Evolutionary conservation across 2,113 vertebrate species (phyloP).

Genomic region (Odontophorus gujanensis): DNA sequence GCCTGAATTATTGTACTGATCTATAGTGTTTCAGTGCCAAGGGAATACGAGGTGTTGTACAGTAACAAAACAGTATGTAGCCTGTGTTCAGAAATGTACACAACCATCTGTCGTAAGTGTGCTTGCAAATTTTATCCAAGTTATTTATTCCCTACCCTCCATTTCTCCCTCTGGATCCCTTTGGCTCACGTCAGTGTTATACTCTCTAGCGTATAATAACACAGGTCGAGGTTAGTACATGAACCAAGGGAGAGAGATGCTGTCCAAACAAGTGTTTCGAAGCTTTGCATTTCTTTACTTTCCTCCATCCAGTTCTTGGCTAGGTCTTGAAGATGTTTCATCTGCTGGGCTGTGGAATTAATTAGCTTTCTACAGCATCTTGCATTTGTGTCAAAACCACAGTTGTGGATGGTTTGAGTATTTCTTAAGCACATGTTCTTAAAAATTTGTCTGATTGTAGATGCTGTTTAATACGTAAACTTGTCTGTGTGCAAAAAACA

Average conservation of each 20-base stretch:
- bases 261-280: neutral
- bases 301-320: neutral
- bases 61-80: neutral
- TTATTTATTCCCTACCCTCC: neutral
- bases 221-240: neutral
- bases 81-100: neutral
- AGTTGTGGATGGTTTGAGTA: neutral
- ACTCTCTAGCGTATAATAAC: accelerated
- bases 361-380: neutral
- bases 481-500: neutral
- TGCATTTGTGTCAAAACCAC: neutral
- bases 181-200: neutral
- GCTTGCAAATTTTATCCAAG: neutral
- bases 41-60: neutral
- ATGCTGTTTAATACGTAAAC: neutral
- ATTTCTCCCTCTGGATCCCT: neutral
- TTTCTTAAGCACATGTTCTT: neutral
- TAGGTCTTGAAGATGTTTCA: neutral
- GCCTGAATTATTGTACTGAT: neutral
- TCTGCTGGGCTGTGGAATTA: neutral
- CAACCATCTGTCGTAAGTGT: neutral
- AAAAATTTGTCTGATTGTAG: neutral
- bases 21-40: neutral
- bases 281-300: neutral
- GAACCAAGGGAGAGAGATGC: accelerated